Percentiles rank a stretch among this genome's conserved stretches.
These are phyloP conservation scores for Loxodonta africana DNA, from an alignment of 2,113 vertebrate species.

Conservation along the genomic window DNA sequence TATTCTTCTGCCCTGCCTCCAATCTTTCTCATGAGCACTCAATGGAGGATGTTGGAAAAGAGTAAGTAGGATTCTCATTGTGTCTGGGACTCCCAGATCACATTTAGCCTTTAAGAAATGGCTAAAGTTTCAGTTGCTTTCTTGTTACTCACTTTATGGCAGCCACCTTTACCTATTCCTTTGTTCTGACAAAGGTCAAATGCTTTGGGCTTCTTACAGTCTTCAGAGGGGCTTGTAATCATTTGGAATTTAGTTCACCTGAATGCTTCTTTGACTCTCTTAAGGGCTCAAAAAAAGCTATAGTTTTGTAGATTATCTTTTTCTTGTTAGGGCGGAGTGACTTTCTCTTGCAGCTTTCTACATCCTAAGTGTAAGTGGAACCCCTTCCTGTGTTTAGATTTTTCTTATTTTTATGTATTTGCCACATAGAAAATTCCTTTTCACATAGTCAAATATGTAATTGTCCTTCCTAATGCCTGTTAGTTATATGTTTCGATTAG, in stretches of 20 bases:
- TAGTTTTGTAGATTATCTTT: background rate
- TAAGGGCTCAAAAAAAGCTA: background rate
- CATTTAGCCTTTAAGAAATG: background rate
- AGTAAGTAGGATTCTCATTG: background rate
- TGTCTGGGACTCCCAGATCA: background rate
- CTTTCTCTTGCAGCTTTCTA: background rate
- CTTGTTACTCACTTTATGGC: background rate
- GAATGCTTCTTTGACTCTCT: background rate
- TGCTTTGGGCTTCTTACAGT: background rate
- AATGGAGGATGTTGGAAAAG: background rate
- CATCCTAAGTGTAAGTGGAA: background rate
- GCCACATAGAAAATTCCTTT: background rate
- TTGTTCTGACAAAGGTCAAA: background rate
- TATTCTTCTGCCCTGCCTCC: background rate
- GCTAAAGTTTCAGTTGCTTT: background rate
- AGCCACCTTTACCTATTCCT: background rate
- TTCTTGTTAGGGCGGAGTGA: background rate
- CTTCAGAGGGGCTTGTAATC: background rate
- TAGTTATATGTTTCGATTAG: constrained; percentile 25
- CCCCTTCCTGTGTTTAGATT: background rate
- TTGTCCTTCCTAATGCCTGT: constrained; percentile 7
- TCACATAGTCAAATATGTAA: background rate
- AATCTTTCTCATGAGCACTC: background rate
- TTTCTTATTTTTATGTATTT: background rate
- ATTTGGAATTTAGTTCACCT: background rate